Percentiles rank a stretch among this genome's conserved stretches.
These are phyloP conservation scores for Hyperoodon ampullatus DNA, from an alignment of 2,113 vertebrate genomes.

Conservation along the genomic window DNA sequence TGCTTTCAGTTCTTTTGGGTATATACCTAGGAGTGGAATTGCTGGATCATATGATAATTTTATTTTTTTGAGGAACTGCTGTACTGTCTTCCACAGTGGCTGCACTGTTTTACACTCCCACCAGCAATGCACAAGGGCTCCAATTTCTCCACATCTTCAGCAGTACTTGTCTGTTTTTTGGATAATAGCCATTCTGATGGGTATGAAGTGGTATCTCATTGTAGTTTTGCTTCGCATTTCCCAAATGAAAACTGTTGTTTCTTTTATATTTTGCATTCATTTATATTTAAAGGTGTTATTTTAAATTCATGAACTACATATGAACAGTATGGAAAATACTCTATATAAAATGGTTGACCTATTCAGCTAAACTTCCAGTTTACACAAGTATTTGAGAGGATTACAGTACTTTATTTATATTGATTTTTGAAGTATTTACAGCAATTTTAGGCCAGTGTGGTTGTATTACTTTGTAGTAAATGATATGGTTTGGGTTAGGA, in stretches of 20 bases:
- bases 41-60: neutral
- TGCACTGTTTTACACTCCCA: neutral
- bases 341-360: neutral
- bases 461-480: constrained; percentile 11
- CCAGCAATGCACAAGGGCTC: neutral
- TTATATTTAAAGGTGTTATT: constrained; percentile 16
- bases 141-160: neutral
- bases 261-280: constrained; percentile 26
- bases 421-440: neutral
- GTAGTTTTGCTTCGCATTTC: constrained; percentile 31
- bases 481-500: neutral
- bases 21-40: neutral
- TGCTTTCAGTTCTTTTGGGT: neutral
- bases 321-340: neutral
- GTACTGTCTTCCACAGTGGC: neutral
- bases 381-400: neutral
- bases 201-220: neutral
- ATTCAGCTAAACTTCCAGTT: neutral
- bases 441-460: neutral
- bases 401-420: neutral
- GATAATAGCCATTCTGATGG: neutral
- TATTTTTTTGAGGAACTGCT: neutral
- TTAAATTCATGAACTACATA: neutral
- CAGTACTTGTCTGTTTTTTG: neutral
- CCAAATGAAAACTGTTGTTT: neutral